Base-by-base conservation (phyloP, 2,797 vertebrate species). In the Alectoris magna region DNA sequence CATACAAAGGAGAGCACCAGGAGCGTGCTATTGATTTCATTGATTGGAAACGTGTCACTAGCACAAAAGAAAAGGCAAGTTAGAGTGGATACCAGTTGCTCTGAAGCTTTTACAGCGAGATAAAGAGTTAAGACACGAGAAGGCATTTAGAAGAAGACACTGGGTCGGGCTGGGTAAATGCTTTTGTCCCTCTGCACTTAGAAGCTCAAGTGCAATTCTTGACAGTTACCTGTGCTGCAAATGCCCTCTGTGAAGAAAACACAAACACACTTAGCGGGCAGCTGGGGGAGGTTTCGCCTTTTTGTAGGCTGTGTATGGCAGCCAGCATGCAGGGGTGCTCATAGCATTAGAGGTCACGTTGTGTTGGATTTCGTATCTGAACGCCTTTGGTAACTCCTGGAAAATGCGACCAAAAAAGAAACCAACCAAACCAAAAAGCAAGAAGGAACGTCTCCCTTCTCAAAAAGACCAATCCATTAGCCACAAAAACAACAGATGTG, bases 401-500 rank as follows among this genome's bases (percentile, higher is more conserved):
- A 10, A 87, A 84, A 41, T 43, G 12, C 53, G 27, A 31, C 19
- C 66, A 68, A 87, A 29, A 26, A 17, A 68, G 75, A 69, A 74
- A 87, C 18, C 19, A 26, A 41, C 23, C n/a, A 19, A 27, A 14
- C 13, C 38, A 41, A 39, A 77, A 91, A 59, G 17, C 11, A 80
- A 78, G 67, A 34, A 85, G 58, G 62, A 89, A 77, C 9, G 64
- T 87, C 75, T 74, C 27, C 38, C n/a, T 84, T 60, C 74, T 77
- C 44, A 5, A 27, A 84, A 74, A 90, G 49, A 88, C 85, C 69
- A 78, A 4, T 70, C 41, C 2, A 2, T 74, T 76, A 67, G 68
- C 94, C 73, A 76, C 56, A 68, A 90, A 87, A 84, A 34, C 87
- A 92, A 44, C 74, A 92, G 86, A 71, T 73, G 72, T 87, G 88